Conservation (phyloP, 2,113 vertebrate species). For the Coptodon rendalli region DNA sequence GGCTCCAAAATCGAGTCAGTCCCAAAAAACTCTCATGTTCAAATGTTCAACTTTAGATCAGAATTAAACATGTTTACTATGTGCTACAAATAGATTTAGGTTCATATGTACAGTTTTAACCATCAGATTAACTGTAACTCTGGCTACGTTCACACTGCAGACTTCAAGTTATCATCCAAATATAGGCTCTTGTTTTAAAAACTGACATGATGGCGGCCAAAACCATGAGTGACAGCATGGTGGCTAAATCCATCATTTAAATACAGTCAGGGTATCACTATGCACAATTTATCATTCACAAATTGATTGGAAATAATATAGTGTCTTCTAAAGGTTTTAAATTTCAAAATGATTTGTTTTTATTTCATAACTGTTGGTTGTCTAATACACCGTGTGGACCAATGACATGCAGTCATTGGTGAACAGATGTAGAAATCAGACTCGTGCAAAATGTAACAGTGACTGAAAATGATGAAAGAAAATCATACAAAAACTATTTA, state of each 20-base stretch:
- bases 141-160: rapidly evolving
- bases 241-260: not conserved
- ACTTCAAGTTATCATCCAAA: not conserved
- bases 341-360: rapidly evolving
- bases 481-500: rapidly evolving
- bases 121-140: not conserved
- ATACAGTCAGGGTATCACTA: not conserved
- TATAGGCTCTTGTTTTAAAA: rapidly evolving
- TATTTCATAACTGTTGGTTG: rapidly evolving
- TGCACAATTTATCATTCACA: not conserved
- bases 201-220: rapidly evolving
- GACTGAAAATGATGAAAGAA: not conserved
- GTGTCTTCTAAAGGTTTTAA: not conserved
- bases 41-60: not conserved
- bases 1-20: not conserved
- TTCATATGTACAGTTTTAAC: not conserved
- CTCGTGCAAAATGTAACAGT: not conserved
- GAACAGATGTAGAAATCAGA: rapidly evolving
- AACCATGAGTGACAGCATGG: not conserved
- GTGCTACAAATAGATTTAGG: not conserved
- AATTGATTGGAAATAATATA: not conserved
- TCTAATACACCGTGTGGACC: rapidly evolving
- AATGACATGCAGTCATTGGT: not conserved
- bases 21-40: rapidly evolving
- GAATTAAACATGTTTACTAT: not conserved